Evolutionary conservation across 2,888 invertebrate genomes (phyloP).

Genomic region (Octodonta nipae): DNA sequence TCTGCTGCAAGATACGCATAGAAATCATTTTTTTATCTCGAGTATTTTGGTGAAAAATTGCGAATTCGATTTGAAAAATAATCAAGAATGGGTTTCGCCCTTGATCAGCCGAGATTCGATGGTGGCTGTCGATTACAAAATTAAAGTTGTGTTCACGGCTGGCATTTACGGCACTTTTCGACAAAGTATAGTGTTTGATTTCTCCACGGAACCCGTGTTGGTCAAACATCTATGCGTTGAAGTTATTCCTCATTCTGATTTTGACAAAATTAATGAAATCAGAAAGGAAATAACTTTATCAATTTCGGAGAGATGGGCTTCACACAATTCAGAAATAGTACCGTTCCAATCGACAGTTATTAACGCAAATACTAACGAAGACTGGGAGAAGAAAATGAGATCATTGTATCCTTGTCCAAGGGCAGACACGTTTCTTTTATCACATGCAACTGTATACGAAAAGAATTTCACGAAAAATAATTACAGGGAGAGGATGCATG

Average conservation of each 20-base stretch:
- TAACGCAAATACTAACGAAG: conserved; percentile 28
- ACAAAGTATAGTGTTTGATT: conserved; percentile 65
- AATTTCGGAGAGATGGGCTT: conserved; percentile 45
- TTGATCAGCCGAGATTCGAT: conserved; percentile 15
- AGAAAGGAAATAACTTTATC: conserved; percentile 45
- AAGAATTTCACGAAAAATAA: conserved; percentile 51
- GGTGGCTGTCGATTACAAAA: conserved; percentile 20
- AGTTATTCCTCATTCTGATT: conserved; percentile 55
- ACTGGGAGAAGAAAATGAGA: conserved; percentile 43
- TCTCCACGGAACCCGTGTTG: conserved; percentile 50
- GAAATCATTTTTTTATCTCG: conserved; percentile 51
- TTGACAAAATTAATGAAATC: conserved; percentile 49
- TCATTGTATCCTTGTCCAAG: conserved; percentile 53
- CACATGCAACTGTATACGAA: conserved; percentile 53
- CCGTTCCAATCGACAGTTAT: conserved; percentile 24
- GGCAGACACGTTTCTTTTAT: conserved; percentile 50
- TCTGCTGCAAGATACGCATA: conserved; percentile 52
- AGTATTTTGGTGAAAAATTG: conserved; percentile 30
- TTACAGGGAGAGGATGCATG: conserved; percentile 61
- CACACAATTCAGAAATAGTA: conserved; percentile 36
- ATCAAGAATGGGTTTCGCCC: conserved; percentile 43
- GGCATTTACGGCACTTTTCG: conserved; percentile 65
- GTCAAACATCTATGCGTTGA: conserved; percentile 61
- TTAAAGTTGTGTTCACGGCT: conserved; percentile 33
- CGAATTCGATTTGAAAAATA: conserved; percentile 25